Evolutionary conservation across 2,113 vertebrate species (phyloP).

Genomic region (Noctilio leporinus): DNA sequence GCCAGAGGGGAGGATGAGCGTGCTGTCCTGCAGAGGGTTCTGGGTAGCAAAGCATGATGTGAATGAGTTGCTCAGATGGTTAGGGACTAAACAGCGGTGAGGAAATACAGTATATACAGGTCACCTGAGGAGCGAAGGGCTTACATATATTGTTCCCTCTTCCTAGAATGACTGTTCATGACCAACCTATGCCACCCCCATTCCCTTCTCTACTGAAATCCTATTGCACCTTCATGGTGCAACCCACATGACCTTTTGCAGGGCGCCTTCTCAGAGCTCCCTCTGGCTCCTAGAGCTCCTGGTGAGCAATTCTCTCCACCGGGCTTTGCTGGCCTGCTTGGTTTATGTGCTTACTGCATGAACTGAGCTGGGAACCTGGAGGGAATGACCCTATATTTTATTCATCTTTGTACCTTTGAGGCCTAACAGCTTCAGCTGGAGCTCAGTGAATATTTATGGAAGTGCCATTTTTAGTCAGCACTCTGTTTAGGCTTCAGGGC

Average conservation of each 20-base stretch:
- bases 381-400: slow-evolving; percentile 10
- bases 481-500: not conserved
- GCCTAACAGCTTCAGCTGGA: not conserved
- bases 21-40: not conserved
- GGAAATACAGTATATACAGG: not conserved
- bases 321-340: not conserved
- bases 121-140: not conserved
- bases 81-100: not conserved
- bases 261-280: not conserved
- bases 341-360: not conserved
- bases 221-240: not conserved
- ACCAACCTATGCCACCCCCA: not conserved
- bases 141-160: not conserved
- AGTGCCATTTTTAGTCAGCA: not conserved
- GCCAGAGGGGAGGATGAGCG: not conserved
- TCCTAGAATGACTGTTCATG: not conserved
- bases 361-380: not conserved
- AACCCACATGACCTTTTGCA: not conserved
- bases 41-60: not conserved
- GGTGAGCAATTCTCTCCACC: not conserved
- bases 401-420: slow-evolving; percentile 34
- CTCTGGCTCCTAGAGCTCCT: not conserved
- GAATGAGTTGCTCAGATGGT: not conserved
- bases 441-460: slow-evolving; percentile 1
- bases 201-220: not conserved